Conservation (phyloP, 2,888 invertebrate species). For the Blera fallax region DNA sequence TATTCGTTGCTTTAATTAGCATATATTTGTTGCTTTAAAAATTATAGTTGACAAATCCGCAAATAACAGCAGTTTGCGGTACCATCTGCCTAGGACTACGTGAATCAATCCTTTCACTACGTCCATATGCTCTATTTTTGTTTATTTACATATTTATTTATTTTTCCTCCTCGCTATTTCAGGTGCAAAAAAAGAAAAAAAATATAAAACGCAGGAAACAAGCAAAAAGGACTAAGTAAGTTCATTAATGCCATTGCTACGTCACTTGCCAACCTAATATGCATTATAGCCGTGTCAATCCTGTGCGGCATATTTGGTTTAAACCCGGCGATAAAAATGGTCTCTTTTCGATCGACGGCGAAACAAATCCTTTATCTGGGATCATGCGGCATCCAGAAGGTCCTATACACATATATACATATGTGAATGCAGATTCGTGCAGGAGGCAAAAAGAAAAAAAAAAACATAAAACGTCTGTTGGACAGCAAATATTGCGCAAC, state of each 20-base stretch:
- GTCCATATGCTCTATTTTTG: neutral
- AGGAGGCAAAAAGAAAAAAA: conserved; percentile 5
- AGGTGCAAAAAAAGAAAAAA: neutral
- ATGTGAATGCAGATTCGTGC: conserved; percentile 27
- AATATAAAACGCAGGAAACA: neutral
- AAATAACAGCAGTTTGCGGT: conserved; percentile 11
- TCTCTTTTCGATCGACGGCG: neutral
- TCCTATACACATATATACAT: neutral
- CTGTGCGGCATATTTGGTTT: conserved; percentile 30
- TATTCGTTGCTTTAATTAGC: conserved; percentile 18
- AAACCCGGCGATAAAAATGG: conserved; percentile 20
- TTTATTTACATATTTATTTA: conserved; percentile 5
- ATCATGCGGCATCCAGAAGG: conserved; percentile 17
- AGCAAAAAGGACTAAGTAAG: neutral
- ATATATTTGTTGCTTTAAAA: conserved; percentile 16
- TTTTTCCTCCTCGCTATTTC: neutral
- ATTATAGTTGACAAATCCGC: neutral
- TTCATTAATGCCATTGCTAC: conserved; percentile 8
- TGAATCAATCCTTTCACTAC: neutral
- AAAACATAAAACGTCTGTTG: conserved; percentile 23
- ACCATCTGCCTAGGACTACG: neutral
- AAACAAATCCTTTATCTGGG: conserved; percentile 33
- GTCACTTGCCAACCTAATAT: neutral
- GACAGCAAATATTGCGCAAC: conserved; percentile 59
- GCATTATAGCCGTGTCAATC: conserved; percentile 32